Evolutionary conservation across 2,888 invertebrate species (phyloP).

Genomic region (Chrysina gloriosa): DNA sequence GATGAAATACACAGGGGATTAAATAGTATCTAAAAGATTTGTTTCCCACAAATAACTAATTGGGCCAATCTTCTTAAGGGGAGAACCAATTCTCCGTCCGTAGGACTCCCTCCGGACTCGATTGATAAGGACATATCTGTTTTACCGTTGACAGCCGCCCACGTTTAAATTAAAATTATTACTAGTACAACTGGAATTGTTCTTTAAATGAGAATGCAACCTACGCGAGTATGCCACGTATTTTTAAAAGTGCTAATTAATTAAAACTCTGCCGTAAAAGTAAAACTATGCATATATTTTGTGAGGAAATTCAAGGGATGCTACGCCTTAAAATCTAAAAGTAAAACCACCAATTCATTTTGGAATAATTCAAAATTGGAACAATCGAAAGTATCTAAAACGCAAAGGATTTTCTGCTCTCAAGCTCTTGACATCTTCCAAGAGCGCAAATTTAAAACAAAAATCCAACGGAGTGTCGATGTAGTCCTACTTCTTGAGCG

Average conservation of each 20-base stretch:
- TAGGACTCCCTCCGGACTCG: slow-evolving; percentile 58
- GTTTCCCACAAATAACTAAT: slow-evolving; percentile 61
- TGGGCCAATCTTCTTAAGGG: slow-evolving; percentile 63
- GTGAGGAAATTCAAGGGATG: no score
- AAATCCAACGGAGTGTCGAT: no score
- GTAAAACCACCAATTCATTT: no score
- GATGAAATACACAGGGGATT: slow-evolving; percentile 37
- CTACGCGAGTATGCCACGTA: no score
- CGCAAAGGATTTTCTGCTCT: no score
- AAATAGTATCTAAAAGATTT: slow-evolving; percentile 41
- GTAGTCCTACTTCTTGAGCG: no score
- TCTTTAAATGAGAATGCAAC: background rate
- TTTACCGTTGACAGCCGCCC: slow-evolving; percentile 38
- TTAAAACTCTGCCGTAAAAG: background rate
- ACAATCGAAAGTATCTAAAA: no score
- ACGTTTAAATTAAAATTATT: slow-evolving; percentile 23
- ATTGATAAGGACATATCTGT: slow-evolving; percentile 56
- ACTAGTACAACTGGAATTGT: background rate
- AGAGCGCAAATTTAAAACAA: no score
- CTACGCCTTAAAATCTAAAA: no score
- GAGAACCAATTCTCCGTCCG: slow-evolving; percentile 33
- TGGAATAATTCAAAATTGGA: no score
- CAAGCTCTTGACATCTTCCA: no score
- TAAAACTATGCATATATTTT: background rate
- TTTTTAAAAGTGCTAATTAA: no score